These are phyloP conservation scores for Pempheris klunzingeri DNA, from an alignment of 2,797 vertebrate species.

Conservation along the genomic window DNA sequence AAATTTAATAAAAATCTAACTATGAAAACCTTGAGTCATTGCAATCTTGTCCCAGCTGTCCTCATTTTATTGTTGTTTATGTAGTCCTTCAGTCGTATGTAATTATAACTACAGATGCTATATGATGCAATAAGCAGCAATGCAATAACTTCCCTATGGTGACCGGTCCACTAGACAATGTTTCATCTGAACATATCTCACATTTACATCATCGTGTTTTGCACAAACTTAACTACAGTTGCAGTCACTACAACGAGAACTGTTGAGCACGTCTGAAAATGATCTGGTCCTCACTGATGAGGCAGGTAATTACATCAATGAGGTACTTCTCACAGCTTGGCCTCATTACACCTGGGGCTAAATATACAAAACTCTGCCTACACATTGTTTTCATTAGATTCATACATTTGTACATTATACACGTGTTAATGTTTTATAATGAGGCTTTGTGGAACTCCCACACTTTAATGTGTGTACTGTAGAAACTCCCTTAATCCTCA, in stretches of 20 bases:
- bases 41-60: constrained; percentile 27
- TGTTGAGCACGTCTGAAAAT: not conserved
- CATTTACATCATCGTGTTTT: not conserved
- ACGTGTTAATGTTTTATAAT: too few species aligned
- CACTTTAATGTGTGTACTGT: too few species aligned
- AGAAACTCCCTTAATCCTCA: not conserved
- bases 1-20: constrained; percentile 63
- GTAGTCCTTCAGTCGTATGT: constrained; percentile 27
- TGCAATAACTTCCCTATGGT: not conserved
- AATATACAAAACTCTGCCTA: too few species aligned
- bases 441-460: not conserved
- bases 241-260: too few species aligned
- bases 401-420: too few species aligned
- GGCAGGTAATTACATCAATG: constrained; percentile 9
- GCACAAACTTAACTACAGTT: not conserved
- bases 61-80: constrained; percentile 59
- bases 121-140: constrained; percentile 6
- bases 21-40: constrained; percentile 25
- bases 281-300: not conserved
- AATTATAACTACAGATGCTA: constrained; percentile 38
- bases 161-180: not conserved
- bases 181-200: not conserved
- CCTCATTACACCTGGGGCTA: not conserved
- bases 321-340: not conserved
- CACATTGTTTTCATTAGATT: too few species aligned